Conservation (phyloP, 53 echinoderm and acorn worm species). For the Temnopleurus reevesii region DNA sequence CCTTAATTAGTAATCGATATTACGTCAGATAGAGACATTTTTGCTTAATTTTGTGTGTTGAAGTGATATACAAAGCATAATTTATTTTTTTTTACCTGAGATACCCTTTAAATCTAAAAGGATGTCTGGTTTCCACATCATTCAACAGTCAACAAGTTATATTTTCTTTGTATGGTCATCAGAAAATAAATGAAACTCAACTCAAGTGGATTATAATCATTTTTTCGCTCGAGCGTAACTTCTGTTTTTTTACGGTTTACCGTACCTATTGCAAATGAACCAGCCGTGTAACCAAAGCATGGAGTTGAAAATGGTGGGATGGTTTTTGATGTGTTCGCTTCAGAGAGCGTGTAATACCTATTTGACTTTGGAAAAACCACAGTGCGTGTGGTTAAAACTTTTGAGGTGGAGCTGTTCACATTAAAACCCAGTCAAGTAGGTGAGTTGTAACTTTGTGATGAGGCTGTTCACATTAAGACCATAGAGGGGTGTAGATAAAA, state of each 20-base stretch:
- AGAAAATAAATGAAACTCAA: no score
- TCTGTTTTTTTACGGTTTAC: not conserved
- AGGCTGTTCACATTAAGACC: not conserved
- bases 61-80: no score
- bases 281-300: not conserved
- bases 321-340: conserved; percentile 15
- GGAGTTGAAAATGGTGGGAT: not conserved
- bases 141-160: conserved; percentile 1
- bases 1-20: no score
- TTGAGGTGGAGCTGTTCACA: not conserved
- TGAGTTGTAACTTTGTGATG: no score
- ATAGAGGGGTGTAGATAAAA: no score
- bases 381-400: not conserved
- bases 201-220: not conserved
- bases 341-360: conserved; percentile 30
- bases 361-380: conserved; percentile 26
- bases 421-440: not conserved
- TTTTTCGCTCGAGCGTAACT: not conserved
- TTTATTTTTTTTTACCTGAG: no score
- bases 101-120: no score
- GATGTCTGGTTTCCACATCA: not conserved
- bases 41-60: no score
- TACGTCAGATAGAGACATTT: no score
- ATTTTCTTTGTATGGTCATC: not conserved
- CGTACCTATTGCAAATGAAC: not conserved